Evolutionary conservation across 2,888 invertebrate species (phyloP).

Genomic region (Erebia ligea): DNA sequence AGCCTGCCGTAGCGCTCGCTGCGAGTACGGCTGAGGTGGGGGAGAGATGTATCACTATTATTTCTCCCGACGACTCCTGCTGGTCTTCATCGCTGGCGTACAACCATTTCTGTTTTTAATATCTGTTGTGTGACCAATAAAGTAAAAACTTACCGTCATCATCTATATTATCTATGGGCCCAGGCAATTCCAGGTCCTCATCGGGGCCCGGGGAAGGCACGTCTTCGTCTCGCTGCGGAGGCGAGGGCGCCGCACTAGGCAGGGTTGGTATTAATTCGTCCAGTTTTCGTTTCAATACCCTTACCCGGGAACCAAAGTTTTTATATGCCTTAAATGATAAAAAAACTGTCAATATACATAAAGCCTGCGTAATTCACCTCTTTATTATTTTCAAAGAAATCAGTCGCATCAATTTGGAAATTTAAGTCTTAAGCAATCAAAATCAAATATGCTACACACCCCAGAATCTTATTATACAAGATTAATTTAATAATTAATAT

Average conservation of each 20-base stretch:
- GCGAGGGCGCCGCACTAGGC: slow-evolving; percentile 79
- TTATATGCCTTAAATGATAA: slow-evolving; percentile 91
- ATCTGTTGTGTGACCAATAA: no score
- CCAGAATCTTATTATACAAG: no score
- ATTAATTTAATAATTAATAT: no score
- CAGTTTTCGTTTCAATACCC: slow-evolving; percentile 92
- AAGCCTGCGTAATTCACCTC: no score
- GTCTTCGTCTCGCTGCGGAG: slow-evolving; percentile 85
- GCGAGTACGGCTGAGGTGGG: no score
- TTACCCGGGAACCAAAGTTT: slow-evolving; percentile 95
- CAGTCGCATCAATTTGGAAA: background rate
- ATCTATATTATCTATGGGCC: slow-evolving; percentile 62
- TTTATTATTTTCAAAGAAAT: background rate
- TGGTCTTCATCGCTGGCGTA: no score
- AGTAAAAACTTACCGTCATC: slow-evolving; percentile 55
- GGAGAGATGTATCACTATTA: no score
- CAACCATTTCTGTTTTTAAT: no score
- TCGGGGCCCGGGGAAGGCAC: slow-evolving; percentile 91
- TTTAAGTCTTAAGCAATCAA: no score
- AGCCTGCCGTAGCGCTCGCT: no score
- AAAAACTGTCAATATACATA: background rate
- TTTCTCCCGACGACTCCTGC: no score
- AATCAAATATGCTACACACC: no score
- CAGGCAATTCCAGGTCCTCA: slow-evolving; percentile 90
- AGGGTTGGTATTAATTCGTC: slow-evolving; percentile 91